A percentile compares a stretch with the other conserved stretches of the same genome.
Conservation (phyloP, 2,888 invertebrate genomes). For the Amiota mariae region DNA sequence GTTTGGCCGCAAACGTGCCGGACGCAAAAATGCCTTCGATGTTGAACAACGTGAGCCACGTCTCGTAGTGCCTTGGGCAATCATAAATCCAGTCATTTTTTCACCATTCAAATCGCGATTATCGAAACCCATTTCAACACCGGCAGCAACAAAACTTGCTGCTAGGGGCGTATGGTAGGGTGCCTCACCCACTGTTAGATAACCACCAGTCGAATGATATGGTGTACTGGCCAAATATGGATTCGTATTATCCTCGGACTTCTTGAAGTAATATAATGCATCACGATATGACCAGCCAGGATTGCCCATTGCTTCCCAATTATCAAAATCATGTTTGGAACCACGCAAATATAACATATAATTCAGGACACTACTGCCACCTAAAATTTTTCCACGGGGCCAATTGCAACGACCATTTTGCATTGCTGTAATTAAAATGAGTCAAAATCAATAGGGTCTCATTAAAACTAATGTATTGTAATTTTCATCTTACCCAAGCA, state of each 20-base stretch:
- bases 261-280: conserved; percentile 88
- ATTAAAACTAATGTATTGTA: background rate
- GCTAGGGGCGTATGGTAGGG: conserved; percentile 90
- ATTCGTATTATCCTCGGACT: conserved; percentile 92
- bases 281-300: conserved; percentile 90
- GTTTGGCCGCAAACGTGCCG: conserved; percentile 85
- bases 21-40: conserved; percentile 89
- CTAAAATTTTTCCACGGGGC: conserved; percentile 93
- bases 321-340: conserved; percentile 90
- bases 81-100: conserved; percentile 90
- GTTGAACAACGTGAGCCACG: conserved; percentile 90
- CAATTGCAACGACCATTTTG: conserved; percentile 88
- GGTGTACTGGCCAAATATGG: conserved; percentile 86
- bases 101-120: conserved; percentile 92
- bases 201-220: conserved; percentile 87
- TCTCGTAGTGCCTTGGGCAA: conserved; percentile 86
- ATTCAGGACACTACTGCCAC: conserved; percentile 91
- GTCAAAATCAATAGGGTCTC: background rate
- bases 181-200: conserved; percentile 88
- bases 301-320: conserved; percentile 90
- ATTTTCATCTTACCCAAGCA: conserved; percentile 80
- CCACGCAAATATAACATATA: conserved; percentile 94
- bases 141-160: conserved; percentile 87
- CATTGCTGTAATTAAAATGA: conserved; percentile 78
- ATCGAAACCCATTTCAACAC: conserved; percentile 87